A percentile compares a stretch with the other conserved stretches of the same genome.
Evolutionary conservation across 2,888 invertebrate genomes (phyloP).

Genomic region (Cheilosia grossa): DNA sequence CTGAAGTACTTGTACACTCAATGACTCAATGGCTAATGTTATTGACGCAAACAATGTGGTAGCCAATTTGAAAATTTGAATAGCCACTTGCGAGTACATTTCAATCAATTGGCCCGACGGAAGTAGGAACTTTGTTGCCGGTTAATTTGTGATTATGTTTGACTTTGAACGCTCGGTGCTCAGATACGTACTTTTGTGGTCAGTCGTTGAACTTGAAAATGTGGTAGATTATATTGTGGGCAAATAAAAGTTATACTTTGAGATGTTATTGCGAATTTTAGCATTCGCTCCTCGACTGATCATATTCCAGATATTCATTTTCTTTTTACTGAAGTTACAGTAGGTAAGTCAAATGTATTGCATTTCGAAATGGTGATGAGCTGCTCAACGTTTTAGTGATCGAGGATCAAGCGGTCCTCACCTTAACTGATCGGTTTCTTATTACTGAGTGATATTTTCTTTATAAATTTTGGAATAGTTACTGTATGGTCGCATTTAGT

Average conservation of each 20-base stretch:
- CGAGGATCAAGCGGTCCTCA: too few species aligned
- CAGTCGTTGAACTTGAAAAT: background rate
- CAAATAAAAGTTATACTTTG: background rate
- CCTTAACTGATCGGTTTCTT: too few species aligned
- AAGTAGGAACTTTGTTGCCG: slow-evolving; percentile 7
- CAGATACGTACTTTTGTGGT: slow-evolving; percentile 16
- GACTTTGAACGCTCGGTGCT: slow-evolving; percentile 24
- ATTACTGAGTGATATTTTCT: too few species aligned
- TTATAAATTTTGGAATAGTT: too few species aligned
- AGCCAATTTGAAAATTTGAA: slow-evolving; percentile 47
- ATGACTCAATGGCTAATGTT: slow-evolving; percentile 10
- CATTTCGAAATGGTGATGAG: too few species aligned
- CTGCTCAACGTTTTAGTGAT: too few species aligned
- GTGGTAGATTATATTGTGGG: slow-evolving; percentile 1
- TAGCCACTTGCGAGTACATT: slow-evolving; percentile 10
- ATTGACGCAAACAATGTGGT: slow-evolving; percentile 32
- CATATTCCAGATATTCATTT: too few species aligned
- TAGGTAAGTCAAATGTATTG: too few species aligned
- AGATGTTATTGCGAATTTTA: too few species aligned
- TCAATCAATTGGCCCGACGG: slow-evolving; percentile 21
- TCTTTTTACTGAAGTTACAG: too few species aligned
- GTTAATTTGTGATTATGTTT: slow-evolving; percentile 3
- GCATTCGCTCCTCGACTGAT: too few species aligned
- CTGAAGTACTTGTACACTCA: slow-evolving; percentile 2
- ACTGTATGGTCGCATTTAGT: too few species aligned